Evolutionary conservation across 2,888 invertebrate species (phyloP).

Genomic region (Epinotia brunnichana): DNA sequence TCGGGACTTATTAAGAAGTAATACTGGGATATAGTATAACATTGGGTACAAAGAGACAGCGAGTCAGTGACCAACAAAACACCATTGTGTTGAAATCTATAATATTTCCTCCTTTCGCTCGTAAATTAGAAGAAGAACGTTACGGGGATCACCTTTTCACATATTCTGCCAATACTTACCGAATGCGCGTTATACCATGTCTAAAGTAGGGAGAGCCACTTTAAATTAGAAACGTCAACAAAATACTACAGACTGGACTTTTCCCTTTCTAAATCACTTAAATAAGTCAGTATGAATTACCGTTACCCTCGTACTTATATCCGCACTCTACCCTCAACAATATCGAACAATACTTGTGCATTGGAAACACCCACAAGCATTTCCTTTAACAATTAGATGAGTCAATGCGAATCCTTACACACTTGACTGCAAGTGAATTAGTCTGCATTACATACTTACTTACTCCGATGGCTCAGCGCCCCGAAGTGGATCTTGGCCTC

Average conservation of each 20-base stretch:
- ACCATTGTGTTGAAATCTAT: background rate
- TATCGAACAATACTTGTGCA: background rate
- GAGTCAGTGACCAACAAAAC: no score
- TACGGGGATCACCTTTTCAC: background rate
- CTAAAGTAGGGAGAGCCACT: no score
- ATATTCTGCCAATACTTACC: background rate
- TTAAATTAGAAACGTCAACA: no score
- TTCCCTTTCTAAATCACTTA: no score
- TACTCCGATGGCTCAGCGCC: no score
- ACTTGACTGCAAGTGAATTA: background rate
- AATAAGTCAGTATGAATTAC: no score
- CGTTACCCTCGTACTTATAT: no score
- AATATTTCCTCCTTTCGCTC: background rate
- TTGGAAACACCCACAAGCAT: background rate
- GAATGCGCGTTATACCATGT: background rate
- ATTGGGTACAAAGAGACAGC: no score
- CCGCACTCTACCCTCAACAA: background rate
- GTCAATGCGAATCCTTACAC: constrained; percentile 15
- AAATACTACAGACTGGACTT: no score
- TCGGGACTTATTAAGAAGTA: background rate
- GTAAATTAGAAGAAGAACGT: background rate
- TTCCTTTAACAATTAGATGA: background rate
- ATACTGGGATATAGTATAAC: no score
- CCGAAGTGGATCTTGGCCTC: no score
- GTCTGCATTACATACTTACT: no score